These are phyloP conservation scores for Lepus europaeus DNA, from an alignment of 2,113 vertebrate species.

Conservation along the genomic window DNA sequence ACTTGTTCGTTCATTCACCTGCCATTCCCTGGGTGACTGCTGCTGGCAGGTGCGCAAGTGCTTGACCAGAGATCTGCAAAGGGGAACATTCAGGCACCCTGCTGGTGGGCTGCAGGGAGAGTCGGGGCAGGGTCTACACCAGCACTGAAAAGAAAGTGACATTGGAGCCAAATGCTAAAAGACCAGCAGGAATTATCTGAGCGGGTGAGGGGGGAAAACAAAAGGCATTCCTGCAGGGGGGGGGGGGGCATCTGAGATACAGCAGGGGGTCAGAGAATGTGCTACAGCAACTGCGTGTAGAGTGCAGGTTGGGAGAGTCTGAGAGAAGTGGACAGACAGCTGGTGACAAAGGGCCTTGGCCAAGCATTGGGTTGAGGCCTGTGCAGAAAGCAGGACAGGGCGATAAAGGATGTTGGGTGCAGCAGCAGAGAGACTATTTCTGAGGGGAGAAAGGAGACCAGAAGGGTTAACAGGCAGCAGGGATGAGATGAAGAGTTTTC, in stretches of 20 bases:
- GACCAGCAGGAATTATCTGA: neutral
- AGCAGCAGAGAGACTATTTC: neutral
- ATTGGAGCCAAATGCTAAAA: neutral
- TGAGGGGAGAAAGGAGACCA: neutral
- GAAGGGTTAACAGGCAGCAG: neutral
- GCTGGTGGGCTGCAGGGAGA: neutral
- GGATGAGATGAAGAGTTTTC: conserved; percentile 10
- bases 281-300: neutral
- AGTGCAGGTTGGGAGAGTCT: neutral
- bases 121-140: neutral
- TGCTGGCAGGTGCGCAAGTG: neutral
- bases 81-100: neutral
- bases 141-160: neutral
- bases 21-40: neutral
- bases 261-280: neutral
- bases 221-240: neutral
- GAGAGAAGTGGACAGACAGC: neutral
- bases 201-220: neutral
- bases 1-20: neutral
- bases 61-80: neutral
- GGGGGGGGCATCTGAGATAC: neutral
- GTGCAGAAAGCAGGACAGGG: neutral
- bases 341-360: neutral
- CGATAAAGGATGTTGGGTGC: no score
- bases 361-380: neutral